phyloP scores from a whole-genome alignment of 2,888 invertebrate genomes.

The Galerucella calmariensis region DNA sequence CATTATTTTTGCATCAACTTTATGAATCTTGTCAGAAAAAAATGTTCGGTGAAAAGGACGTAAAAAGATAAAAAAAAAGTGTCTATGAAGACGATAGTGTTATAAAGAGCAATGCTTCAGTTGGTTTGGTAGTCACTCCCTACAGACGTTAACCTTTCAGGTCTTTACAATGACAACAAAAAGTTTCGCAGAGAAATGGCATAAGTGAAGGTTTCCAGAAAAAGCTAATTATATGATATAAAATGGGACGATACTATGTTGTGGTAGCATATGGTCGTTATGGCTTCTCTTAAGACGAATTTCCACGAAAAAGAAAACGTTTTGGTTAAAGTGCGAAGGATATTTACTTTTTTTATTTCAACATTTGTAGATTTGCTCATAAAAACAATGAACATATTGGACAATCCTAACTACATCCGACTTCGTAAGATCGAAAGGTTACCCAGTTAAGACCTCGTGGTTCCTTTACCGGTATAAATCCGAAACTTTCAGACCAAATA shows the following conservation, averaged over 20 bases:
- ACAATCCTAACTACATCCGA: too few species aligned
- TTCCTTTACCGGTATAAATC: too few species aligned
- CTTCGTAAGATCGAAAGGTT: too few species aligned
- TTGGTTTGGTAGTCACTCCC: neutral
- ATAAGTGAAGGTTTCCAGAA: neutral
- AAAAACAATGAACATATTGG: too few species aligned
- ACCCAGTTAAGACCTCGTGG: too few species aligned
- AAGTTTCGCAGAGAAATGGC: neutral
- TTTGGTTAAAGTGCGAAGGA: neutral
- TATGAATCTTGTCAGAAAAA: constrained; percentile 12
- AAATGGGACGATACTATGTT: neutral
- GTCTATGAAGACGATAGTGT: neutral
- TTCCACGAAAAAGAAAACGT: neutral
- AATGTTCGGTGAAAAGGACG: neutral
- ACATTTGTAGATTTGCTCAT: too few species aligned
- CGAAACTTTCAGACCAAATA: too few species aligned
- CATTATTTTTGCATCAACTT: constrained; percentile 40
- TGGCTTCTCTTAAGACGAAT: neutral
- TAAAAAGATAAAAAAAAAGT: constrained; percentile 3
- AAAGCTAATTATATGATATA: neutral
- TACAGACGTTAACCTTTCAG: neutral
- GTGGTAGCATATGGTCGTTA: neutral
- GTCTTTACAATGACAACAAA: neutral
- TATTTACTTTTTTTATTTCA: neutral
- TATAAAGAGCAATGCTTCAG: neutral